These are phyloP conservation scores for Drosophila busckii DNA, from an alignment of 1,140 invertebrate genomes.

Conservation along the genomic window DNA sequence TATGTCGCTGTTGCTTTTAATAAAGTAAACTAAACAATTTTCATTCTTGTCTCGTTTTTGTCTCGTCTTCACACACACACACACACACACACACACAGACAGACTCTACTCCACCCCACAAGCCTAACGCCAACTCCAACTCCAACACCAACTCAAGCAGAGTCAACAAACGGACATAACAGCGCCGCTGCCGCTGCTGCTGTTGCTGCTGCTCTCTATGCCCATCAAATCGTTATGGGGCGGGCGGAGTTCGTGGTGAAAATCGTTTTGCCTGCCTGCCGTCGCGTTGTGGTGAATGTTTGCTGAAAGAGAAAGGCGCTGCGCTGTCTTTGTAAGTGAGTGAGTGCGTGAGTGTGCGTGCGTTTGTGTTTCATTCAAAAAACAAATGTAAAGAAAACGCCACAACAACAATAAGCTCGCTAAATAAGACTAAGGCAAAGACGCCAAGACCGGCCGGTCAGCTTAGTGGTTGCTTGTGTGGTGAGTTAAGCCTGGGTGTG, in stretches of 20 bases:
- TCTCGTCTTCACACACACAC: conserved; percentile 44
- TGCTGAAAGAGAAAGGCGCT: conserved; percentile 72
- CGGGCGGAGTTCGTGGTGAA: too few relatives aligned
- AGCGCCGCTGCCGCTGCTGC: conserved; percentile 9
- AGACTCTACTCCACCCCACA: conserved; percentile 15
- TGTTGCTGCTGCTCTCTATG: conserved; percentile 7
- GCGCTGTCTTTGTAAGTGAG: conserved; percentile 37
- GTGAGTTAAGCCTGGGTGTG: conserved; percentile 6
- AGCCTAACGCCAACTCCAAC: conserved; percentile 21
- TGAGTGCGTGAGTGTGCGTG: conserved; percentile 37
- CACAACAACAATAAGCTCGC: conserved; percentile 32
- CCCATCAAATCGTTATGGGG: too few relatives aligned
- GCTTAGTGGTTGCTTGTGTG: conserved; percentile 12
- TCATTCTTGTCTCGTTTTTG: conserved; percentile 74
- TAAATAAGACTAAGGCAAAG: conserved; percentile 45
- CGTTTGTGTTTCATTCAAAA: conserved; percentile 68
- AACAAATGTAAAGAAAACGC: conserved; percentile 38
- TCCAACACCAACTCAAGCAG: conserved; percentile 61
- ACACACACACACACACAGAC: conserved; percentile 33
- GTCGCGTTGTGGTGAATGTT: conserved; percentile 55
- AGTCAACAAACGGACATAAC: conserved; percentile 68
- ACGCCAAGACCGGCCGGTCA: conserved; percentile 69
- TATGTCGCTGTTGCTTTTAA: conserved; percentile 57
- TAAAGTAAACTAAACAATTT: conserved; percentile 77
- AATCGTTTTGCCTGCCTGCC: conserved; percentile 7